These are phyloP conservation scores for Corvus hawaiiensis DNA, from an alignment of 2,113 vertebrate species.

Conservation along the genomic window DNA sequence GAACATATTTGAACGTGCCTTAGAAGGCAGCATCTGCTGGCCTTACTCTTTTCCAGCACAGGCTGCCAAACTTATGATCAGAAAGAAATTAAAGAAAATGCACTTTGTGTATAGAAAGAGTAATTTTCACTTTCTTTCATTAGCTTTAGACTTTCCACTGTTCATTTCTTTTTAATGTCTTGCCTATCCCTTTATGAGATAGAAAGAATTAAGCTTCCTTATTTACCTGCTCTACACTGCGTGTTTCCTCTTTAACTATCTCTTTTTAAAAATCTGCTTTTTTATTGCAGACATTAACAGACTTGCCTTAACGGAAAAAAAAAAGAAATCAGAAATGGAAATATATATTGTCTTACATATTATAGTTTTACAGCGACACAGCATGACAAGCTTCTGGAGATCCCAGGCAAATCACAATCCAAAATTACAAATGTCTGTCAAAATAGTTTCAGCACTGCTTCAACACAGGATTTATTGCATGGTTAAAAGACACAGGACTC, in stretches of 20 bases:
- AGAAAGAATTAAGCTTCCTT: background rate
- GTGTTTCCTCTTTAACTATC: background rate
- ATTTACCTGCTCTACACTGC: background rate
- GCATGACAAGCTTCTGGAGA: background rate
- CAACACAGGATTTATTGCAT: background rate
- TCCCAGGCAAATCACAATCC: background rate
- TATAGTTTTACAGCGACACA: background rate
- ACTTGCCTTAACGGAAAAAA: background rate
- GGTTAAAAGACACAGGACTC: background rate
- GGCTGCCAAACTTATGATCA: background rate
- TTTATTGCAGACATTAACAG: background rate
- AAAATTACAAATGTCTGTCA: background rate
- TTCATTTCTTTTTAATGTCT: background rate
- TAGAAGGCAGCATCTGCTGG: conserved; percentile 18
- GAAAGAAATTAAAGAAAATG: background rate
- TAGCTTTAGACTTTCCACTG: background rate
- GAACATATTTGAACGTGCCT: background rate
- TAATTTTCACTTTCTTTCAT: background rate
- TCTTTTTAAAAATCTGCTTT: background rate
- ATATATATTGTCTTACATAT: background rate
- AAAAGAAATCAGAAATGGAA: background rate
- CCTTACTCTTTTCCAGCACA: background rate
- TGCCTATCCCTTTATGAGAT: background rate
- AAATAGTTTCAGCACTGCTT: background rate
- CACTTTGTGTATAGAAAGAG: background rate